Evolutionary conservation across 1,140 invertebrate genomes (phyloP).

Genomic region (Chionoecetes opilio): DNA sequence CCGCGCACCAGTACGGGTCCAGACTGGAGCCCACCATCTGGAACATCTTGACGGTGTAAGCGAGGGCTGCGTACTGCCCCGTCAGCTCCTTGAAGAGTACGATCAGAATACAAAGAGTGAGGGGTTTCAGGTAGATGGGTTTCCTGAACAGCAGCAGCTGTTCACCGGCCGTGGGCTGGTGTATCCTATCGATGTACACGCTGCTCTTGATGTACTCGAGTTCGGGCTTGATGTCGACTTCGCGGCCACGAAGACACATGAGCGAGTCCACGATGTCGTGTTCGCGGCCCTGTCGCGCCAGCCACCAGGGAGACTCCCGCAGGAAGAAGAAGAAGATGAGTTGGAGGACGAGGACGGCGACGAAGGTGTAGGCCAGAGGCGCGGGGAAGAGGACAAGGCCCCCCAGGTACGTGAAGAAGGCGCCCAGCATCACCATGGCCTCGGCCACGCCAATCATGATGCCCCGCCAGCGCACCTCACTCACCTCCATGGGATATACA

Average conservation of each 20-base stretch:
- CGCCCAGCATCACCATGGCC: slow-evolving; percentile 71
- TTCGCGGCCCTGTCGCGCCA: slow-evolving; percentile 45
- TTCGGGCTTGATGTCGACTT: slow-evolving; percentile 33
- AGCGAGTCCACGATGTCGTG: slow-evolving; percentile 46
- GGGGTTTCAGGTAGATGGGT: slow-evolving; percentile 50
- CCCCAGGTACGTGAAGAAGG: slow-evolving; percentile 63
- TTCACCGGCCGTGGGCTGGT: slow-evolving; percentile 43
- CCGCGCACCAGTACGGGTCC: slow-evolving; percentile 66
- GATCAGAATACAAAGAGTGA: slow-evolving; percentile 41
- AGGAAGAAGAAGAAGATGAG: slow-evolving; percentile 62
- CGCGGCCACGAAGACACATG: slow-evolving; percentile 44
- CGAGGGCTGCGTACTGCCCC: slow-evolving; percentile 56
- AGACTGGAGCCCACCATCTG: slow-evolving; percentile 61
- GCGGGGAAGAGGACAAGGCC: slow-evolving; percentile 43
- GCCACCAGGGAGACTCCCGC: slow-evolving; percentile 65
- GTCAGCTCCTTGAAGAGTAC: slow-evolving; percentile 63
- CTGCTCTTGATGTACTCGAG: slow-evolving; percentile 59
- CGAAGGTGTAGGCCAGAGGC: slow-evolving; percentile 45
- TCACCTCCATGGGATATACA: slow-evolving; percentile 68
- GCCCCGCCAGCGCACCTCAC: slow-evolving; percentile 54
- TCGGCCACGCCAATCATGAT: slow-evolving; percentile 57
- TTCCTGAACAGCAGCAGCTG: slow-evolving; percentile 64
- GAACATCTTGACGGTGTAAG: slow-evolving; percentile 69
- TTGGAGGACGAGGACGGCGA: slow-evolving; percentile 42
- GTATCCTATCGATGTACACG: slow-evolving; percentile 48